Evolutionary conservation across 2,113 vertebrate species (phyloP), one percentile per base, ranked within the genome.

Genomic region (Dryoscopus gambensis): DNA sequence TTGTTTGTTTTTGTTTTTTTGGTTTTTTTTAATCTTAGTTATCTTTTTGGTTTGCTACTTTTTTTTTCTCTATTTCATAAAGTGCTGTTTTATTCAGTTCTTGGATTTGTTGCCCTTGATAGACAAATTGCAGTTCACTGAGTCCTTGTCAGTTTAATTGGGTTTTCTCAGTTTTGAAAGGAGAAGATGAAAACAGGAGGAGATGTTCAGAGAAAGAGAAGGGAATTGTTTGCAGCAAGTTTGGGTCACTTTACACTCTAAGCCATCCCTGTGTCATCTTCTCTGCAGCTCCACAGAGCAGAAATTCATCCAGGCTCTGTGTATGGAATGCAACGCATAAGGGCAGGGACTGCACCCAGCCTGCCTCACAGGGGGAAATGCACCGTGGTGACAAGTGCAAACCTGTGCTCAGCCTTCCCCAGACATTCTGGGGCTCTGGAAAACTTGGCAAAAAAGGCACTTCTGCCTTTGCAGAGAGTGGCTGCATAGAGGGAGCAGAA

Each of bases 291-390:
- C 21, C 25, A 37, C 2, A 0, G 1, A 56, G 62, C 42, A 76
- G 46, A 50, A 85, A 76, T 62, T 49, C 2, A 40, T 57, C 23
- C 23, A 31, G 55, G 13, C 18, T 52, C 28, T 35, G 4, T n/a
- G 3, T 28, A 18, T 19, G 7, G 46, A 81, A n/a, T n/a, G 31
- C 31, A 64, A 13, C 2, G 0, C 3, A 0, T 64, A 27, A 24
- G n/a, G 40, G 37, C 23, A 44, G 59, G 71, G 44, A 1, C 25
- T 15, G 52, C 37, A 3, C 37, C 57, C 46, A 30, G 21, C 28
- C 57, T 39, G 5, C 24, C 22, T 52, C 0, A 0, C 35, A 20
- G 24, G 8, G 46, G 23, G 5, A 65, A 50, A 44, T 5, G 22
- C 39, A 23, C 17, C 0, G 0, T 15, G 62, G 31, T 27, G 49